A percentile compares a stretch with the other conserved stretches of the same genome.
Conservation (phyloP, 2,888 invertebrate species). For the Sturmia bella region DNA sequence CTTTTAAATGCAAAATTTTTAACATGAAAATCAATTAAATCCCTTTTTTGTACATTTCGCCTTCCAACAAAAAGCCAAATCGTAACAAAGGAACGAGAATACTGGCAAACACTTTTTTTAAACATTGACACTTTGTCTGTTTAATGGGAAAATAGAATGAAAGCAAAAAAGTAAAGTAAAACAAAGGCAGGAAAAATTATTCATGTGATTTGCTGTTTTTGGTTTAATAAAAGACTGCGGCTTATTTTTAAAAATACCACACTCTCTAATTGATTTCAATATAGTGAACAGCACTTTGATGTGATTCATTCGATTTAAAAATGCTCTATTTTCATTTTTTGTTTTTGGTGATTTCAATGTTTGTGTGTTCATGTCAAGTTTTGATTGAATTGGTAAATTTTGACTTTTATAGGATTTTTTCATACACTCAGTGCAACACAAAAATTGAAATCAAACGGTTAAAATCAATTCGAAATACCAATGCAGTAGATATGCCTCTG, state of each 20-base stretch:
- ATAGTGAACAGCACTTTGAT: constrained; percentile 69
- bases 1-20: constrained; percentile 28
- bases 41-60: constrained; percentile 23
- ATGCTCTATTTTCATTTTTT: constrained; percentile 6
- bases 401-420: constrained; percentile 61
- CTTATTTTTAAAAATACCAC: constrained; percentile 68
- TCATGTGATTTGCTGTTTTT: constrained; percentile 40
- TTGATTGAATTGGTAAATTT: constrained; percentile 69
- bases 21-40: constrained; percentile 64
- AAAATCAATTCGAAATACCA: constrained; percentile 66
- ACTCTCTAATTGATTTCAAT: constrained; percentile 70
- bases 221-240: constrained; percentile 65
- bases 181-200: constrained; percentile 30
- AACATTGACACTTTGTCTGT: constrained; percentile 52
- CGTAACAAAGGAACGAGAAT: not conserved
- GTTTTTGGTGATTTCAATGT: constrained; percentile 18
- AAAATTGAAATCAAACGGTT: constrained; percentile 33
- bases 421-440: not conserved
- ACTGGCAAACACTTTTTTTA: constrained; percentile 1
- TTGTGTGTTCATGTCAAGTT: constrained; percentile 60
- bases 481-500: constrained; percentile 37
- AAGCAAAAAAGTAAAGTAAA: not conserved
- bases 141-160: constrained; percentile 42
- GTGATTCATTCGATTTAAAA: constrained; percentile 57
- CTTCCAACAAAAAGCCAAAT: not conserved